These are phyloP conservation scores for Brachymystax lenok DNA, from an alignment of 2,797 vertebrate species.

Conservation along the genomic window DNA sequence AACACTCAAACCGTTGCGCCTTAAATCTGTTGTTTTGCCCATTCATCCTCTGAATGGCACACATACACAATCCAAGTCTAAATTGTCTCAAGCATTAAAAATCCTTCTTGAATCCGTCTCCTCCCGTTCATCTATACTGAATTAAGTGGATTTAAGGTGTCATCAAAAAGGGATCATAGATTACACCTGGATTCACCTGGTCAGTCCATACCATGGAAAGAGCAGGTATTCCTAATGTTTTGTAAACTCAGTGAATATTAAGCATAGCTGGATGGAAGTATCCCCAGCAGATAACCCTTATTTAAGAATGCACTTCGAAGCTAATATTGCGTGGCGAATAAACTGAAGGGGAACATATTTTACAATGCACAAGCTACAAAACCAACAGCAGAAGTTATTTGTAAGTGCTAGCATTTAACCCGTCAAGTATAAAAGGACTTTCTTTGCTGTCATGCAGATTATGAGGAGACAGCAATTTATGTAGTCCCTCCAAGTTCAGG, in stretches of 20 bases:
- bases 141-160: no score
- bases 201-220: no score
- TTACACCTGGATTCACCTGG: no score
- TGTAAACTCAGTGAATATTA: neutral
- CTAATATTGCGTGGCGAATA: constrained; percentile 19
- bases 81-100: no score
- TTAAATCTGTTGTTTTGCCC: no score
- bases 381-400: constrained; percentile 32
- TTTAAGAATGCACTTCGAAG: constrained; percentile 2
- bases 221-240: no score
- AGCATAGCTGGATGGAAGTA: neutral
- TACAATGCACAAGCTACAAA: constrained; percentile 30
- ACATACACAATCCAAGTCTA: no score
- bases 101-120: no score
- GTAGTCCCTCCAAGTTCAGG: constrained; percentile 66
- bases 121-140: no score
- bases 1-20: no score
- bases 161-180: no score
- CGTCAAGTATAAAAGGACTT: constrained; percentile 40
- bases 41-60: no score
- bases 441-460: constrained; percentile 60
- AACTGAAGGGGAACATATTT: constrained; percentile 22
- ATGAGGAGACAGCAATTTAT: constrained; percentile 58
- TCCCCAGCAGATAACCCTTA: neutral
- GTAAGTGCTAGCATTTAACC: constrained; percentile 1